Evolutionary conservation across 2,113 vertebrate species (phyloP).

Genomic region (Zosterops lateralis): DNA sequence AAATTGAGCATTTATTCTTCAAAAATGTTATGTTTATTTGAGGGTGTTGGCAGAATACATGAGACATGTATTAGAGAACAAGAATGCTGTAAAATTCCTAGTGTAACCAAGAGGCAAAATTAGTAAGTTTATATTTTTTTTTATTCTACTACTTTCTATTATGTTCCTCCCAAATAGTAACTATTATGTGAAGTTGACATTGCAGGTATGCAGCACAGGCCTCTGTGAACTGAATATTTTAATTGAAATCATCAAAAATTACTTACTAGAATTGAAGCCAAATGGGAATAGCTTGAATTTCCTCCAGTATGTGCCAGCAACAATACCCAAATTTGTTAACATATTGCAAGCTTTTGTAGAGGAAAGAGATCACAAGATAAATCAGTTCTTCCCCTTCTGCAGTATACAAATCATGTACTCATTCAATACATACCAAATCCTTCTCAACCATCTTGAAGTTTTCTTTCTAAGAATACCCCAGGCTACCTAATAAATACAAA

Average conservation of each 20-base stretch:
- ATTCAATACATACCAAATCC: background rate
- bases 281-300: background rate
- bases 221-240: background rate
- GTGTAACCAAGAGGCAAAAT: background rate
- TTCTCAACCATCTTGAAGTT: background rate
- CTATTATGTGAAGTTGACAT: background rate
- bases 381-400: background rate
- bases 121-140: background rate
- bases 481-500: background rate
- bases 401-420: background rate
- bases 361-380: background rate
- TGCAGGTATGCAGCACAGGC: background rate
- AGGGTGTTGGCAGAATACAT: background rate
- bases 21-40: background rate
- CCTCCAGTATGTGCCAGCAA: background rate
- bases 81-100: background rate
- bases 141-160: background rate
- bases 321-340: background rate
- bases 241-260: slow-evolving; percentile 8
- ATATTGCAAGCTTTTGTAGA: background rate
- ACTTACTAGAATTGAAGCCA: background rate
- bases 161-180: background rate
- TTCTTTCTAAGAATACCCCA: background rate
- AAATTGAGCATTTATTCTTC: background rate
- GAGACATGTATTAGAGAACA: background rate